A percentile compares a stretch with the other conserved stretches of the same genome.
Evolutionary conservation across 2,888 invertebrate species (phyloP).

Genomic region (Tachina grossa): DNA sequence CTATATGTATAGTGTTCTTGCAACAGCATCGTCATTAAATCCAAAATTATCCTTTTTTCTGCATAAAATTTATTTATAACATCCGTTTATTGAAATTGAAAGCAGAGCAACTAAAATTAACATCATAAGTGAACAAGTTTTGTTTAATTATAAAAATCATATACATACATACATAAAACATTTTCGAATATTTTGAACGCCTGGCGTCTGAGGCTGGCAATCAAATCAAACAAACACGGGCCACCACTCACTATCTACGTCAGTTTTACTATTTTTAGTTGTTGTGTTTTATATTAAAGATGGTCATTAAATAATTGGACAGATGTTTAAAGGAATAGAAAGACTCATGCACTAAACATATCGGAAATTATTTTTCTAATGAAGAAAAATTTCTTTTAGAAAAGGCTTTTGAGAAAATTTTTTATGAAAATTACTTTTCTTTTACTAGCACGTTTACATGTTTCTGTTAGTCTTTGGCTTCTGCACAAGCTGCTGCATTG

Average conservation of each 20-base stretch:
- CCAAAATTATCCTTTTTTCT: constrained; percentile 54
- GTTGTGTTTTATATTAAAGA: constrained; percentile 4
- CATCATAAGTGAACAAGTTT: constrained; percentile 27
- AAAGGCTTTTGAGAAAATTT: too few species aligned
- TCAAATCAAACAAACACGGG: constrained; percentile 30
- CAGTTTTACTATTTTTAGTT: constrained; percentile 52
- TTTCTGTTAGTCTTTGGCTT: too few species aligned
- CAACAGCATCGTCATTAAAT: constrained; percentile 27
- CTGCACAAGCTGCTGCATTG: too few species aligned
- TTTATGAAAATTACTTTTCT: too few species aligned
- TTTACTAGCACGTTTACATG: too few species aligned
- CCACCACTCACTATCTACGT: constrained; percentile 47
- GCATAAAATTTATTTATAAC: constrained; percentile 44
- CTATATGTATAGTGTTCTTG: constrained; percentile 8
- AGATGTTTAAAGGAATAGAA: constrained; percentile 8
- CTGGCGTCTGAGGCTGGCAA: constrained; percentile 56
- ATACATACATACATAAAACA: not conserved
- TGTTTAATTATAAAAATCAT: constrained; percentile 39
- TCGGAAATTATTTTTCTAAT: not conserved
- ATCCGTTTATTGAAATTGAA: constrained; percentile 25
- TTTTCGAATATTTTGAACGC: constrained; percentile 29
- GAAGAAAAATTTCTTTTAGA: too few species aligned
- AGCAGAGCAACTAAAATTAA: constrained; percentile 21
- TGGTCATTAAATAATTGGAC: constrained; percentile 12
- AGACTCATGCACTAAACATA: not conserved